Base-by-base conservation (phyloP, 1,140 invertebrate species). In the Plutomurus gul region DNA sequence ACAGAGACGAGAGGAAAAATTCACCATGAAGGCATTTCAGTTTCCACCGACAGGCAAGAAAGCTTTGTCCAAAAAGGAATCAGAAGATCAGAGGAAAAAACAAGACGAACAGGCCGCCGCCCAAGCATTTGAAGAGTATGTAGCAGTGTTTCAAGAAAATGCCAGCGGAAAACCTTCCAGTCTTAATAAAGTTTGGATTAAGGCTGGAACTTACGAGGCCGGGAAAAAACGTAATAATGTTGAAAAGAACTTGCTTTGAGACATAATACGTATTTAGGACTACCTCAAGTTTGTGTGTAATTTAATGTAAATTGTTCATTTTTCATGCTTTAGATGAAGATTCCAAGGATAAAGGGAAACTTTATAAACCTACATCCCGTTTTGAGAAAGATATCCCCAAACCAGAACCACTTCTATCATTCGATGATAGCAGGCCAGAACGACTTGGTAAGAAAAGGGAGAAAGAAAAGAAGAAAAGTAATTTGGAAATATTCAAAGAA, bases 401-500 rank as follows among this genome's bases (percentile, higher is more conserved):
- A 71, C 51, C 76, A 1, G 60, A 65, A n/a, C 65, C 75, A 10
- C 22, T 40, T 37, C 37, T 51, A 20, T 27, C 37, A 27, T 77
- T 76, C 81, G 79, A 82, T 18, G 73, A 78, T 11, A 39, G 27
- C 13, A 18, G 81, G 85, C 86, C 90, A 18, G 93, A 94, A 75
- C 88, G 88, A 82, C 89, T 89, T 46, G 89, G 91, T 3, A 93
- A 94, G 83, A 95, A 95, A 85, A 91, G 91, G 84, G 91, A 93
- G 85, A 90, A 92, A 40, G 93, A 95, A 82, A 96, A 97, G 85
- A 96, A 96, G 85, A 99, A 98, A 85, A 98, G 95, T 84, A 99
- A 99, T 88, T 88, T 99, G 75, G 98, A 99, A 86, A 87, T 96
- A 3, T 99, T 99, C 84, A 99, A 99, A 87, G 96, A 99, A 86